Conservation (phyloP, 2,797 vertebrate species). For the Lutjanus argentimaculatus region DNA sequence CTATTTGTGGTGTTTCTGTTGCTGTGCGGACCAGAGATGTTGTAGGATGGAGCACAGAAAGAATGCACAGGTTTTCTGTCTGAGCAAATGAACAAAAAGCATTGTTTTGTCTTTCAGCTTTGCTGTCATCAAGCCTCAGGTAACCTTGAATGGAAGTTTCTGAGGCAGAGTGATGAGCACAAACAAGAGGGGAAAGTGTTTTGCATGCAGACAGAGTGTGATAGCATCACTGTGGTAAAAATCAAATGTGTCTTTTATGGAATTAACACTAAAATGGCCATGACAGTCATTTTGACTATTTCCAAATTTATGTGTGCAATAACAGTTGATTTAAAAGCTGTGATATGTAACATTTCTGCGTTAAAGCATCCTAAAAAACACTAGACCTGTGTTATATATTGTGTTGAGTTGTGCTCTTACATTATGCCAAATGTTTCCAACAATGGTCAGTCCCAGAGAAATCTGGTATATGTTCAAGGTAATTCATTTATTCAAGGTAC, state of each 20-base stretch:
- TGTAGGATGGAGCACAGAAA: constrained; percentile 37
- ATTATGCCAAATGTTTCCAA: no score
- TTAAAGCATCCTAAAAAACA: no score
- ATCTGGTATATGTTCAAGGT: no score
- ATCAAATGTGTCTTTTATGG: constrained; percentile 5
- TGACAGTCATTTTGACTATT: no score
- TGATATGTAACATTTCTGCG: no score
- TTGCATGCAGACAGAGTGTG: constrained; percentile 2
- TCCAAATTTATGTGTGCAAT: no score
- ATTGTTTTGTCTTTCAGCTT: constrained; percentile 27
- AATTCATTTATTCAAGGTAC: no score
- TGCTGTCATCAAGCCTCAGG: constrained; percentile 37
- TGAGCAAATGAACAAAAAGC: constrained; percentile 30
- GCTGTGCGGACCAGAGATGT: constrained; percentile 41
- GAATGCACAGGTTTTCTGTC: constrained; percentile 21
- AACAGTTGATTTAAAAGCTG: no score
- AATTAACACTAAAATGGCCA: background rate
- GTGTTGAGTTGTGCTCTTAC: no score
- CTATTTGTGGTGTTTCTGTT: constrained; percentile 57
- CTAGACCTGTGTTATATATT: no score
- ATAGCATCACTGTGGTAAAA: constrained; percentile 6
- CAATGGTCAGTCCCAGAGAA: no score
- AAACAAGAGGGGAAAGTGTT: constrained; percentile 17
- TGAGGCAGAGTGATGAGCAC: constrained; percentile 41
- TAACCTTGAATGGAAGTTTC: constrained; percentile 63